Base-by-base conservation (phyloP, 2,113 vertebrate genomes). In the Phyllostomus discolor region DNA sequence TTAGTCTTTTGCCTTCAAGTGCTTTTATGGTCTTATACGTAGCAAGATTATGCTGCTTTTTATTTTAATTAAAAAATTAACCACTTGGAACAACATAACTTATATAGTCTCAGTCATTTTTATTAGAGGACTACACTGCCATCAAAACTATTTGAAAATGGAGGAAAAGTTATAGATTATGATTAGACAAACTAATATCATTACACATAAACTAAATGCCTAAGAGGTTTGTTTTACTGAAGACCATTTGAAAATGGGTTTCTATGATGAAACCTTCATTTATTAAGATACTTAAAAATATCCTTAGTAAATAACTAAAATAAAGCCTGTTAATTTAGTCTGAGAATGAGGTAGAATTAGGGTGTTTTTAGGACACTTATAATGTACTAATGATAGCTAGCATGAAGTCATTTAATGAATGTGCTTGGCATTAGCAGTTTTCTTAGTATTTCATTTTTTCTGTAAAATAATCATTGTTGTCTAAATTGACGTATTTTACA, bases 1-100 rank as follows among this genome's bases (percentile, higher is more conserved):
- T 79, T 96, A 1, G 0, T 87, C 38, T 59, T 88, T 96, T 41
- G 16, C 91, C 91, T 95, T 95, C 88, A 88, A 96, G 73, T 93
- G 64, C 66, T 73, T 96, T 64, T 91, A 73, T 72, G 76, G 10
- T 82, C 95, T 93, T 82, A 67, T 33, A 87, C 26, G 0, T 93
- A 38, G 54, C 33, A 91, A 96, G 85, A 83, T 80, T 92, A 88
- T 66, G 67, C 57, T 48, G 31, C 0, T 0, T 72, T 97, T 90
- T 69, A 90, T n/a, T 67, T 91, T 93, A 91, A 10, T 84, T 86
- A 82, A 82, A 67, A 70, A 81, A 46, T 72, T 35, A 33, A 15
- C 24, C 1, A 2, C 8, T 28, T 70, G 17, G 41, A 79, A 92
- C 43, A 64, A 73, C 15, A 70, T 50, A 54, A 35, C 84, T 84